A percentile compares a stretch with the other conserved stretches of the same genome.
Conservation (phyloP, 2,888 invertebrate species). For the Operophtera brumata region DNA sequence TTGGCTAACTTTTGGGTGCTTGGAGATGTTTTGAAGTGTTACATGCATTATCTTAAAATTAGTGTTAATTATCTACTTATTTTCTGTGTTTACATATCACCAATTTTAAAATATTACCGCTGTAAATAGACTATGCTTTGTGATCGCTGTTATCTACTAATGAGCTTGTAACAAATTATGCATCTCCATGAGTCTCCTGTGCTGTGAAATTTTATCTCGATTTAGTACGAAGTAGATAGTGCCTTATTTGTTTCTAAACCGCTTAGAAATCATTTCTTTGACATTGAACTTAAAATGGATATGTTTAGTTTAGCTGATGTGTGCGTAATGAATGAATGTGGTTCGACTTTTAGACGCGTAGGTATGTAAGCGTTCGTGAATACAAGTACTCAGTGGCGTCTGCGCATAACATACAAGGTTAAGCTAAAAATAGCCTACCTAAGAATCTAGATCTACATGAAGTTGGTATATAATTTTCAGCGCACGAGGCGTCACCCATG, state of each 20-base stretch:
- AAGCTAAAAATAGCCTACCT: constrained; percentile 29
- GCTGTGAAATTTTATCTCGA: constrained; percentile 39
- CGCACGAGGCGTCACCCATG: constrained; percentile 51
- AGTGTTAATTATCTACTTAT: constrained; percentile 49
- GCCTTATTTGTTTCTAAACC: constrained; percentile 57
- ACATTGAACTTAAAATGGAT: background rate
- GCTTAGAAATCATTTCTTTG: constrained; percentile 6
- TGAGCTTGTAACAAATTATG: constrained; percentile 44
- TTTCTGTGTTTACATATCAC: constrained; percentile 61
- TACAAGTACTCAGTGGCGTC: background rate
- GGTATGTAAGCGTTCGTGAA: constrained; percentile 1
- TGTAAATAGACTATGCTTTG: constrained; percentile 54
- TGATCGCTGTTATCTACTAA: constrained; percentile 40
- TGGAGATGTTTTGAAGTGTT: constrained; percentile 48
- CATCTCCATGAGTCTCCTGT: constrained; percentile 49
- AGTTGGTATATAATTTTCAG: constrained; percentile 32
- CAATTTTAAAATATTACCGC: constrained; percentile 42
- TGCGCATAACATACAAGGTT: constrained; percentile 15
- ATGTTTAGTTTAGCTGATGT: constrained; percentile 1
- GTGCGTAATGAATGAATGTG: background rate
- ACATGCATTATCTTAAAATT: constrained; percentile 44
- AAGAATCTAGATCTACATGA: constrained; percentile 25
- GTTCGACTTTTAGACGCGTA: background rate
- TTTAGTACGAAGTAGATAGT: constrained; percentile 47
- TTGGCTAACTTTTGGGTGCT: constrained; percentile 43